These are phyloP conservation scores for Atta colombica DNA, from an alignment of 1,140 invertebrate species.

Conservation along the genomic window DNA sequence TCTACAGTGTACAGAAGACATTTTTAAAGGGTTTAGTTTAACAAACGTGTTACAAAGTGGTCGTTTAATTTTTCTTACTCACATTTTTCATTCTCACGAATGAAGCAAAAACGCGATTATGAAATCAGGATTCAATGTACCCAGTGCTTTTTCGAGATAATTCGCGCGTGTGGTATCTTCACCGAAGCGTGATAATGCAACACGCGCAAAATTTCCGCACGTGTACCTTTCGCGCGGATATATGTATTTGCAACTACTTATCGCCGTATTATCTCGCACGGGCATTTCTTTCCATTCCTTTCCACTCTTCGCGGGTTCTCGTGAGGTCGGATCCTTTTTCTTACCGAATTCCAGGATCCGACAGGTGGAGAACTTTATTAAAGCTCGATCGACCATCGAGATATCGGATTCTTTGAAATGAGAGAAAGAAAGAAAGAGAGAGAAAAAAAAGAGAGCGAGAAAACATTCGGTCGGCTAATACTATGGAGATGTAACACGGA, in stretches of 20 bases:
- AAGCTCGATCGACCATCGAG: constrained; percentile 72
- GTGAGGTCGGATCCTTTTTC: constrained; percentile 42
- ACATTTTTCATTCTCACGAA: background rate
- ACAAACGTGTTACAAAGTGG: background rate
- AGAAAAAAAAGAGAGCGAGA: background rate
- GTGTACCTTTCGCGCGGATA: constrained; percentile 6
- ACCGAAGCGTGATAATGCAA: constrained; percentile 38
- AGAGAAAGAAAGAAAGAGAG: constrained; percentile 9
- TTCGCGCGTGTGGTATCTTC: constrained; percentile 6
- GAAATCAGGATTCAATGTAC: constrained; percentile 36
- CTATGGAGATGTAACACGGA: constrained; percentile 73
- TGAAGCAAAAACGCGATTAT: background rate
- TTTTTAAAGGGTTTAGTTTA: background rate
- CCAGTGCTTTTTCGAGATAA: background rate
- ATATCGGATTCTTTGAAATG: constrained; percentile 65
- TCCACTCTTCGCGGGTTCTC: constrained; percentile 23
- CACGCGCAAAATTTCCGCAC: constrained; percentile 29
- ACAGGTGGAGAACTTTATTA: constrained; percentile 73
- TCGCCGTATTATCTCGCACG: constrained; percentile 41
- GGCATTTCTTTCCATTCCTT: constrained; percentile 1
- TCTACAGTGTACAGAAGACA: background rate
- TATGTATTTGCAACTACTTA: constrained; percentile 31
- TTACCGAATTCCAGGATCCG: constrained; percentile 55
- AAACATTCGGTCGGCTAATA: constrained; percentile 67
- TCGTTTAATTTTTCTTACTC: constrained; percentile 20